Evolutionary conservation across 2,797 vertebrate species (phyloP).

Genomic region (Varecia variegata): DNA sequence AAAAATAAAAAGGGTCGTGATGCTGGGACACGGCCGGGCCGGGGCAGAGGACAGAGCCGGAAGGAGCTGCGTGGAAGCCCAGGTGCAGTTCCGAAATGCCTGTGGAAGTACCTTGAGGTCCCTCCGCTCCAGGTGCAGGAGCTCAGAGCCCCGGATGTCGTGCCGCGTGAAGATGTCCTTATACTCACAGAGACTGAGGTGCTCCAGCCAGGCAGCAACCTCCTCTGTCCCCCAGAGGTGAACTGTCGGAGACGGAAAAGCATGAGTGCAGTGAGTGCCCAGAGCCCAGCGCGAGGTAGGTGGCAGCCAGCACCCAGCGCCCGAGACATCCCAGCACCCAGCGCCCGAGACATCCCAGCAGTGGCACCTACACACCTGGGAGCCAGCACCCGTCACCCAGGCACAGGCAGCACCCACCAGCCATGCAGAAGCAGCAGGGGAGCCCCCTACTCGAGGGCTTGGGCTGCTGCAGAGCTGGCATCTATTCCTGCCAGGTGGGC

Average conservation of each 20-base stretch:
- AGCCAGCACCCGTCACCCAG: not conserved
- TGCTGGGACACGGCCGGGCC: not conserved
- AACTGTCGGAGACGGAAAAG: conserved; percentile 91
- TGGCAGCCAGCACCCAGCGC: not conserved
- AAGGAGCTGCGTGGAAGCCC: not conserved
- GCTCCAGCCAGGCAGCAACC: conserved; percentile 97
- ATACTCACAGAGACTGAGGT: conserved; percentile 96
- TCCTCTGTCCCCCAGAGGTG: conserved; percentile 98
- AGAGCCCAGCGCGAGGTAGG: conserved; percentile 66
- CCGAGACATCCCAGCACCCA: rapidly evolving
- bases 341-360: rapidly evolving
- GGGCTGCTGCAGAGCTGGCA: not conserved
- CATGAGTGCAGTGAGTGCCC: conserved; percentile 86
- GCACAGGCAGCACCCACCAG: not conserved
- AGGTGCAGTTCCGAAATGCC: not conserved
- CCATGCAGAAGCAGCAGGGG: not conserved
- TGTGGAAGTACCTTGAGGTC: conserved; percentile 95
- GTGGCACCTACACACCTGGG: not conserved
- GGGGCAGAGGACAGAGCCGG: not conserved
- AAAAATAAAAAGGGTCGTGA: not conserved
- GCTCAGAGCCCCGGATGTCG: conserved; percentile 95
- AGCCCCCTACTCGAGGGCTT: rapidly evolving
- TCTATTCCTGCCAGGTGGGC: not conserved
- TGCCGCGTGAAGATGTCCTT: conserved; percentile 98
- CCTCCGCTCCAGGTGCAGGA: conserved; percentile 96